Percentiles rank a stretch among this genome's conserved stretches.
phyloP scores from a whole-genome alignment of 2,797 vertebrate genomes.

The Sebastes nivosus region DNA sequence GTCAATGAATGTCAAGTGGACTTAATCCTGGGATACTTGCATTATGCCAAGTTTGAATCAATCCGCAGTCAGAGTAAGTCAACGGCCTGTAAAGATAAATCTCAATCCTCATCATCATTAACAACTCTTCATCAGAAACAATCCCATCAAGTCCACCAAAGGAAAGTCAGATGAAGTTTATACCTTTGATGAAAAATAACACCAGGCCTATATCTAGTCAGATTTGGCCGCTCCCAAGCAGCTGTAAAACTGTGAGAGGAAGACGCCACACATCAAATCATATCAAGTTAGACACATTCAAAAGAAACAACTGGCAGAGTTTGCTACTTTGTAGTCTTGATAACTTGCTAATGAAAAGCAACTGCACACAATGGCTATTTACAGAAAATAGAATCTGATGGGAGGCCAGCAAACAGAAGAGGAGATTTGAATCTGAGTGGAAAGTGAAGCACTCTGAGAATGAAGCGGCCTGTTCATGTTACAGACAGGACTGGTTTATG shows the following conservation, averaged over 20 bases:
- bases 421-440: not conserved
- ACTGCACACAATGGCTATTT: not conserved
- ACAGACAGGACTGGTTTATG: not conserved
- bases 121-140: not conserved
- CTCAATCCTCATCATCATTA: not conserved
- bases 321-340: not conserved
- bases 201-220: not conserved
- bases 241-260: not conserved
- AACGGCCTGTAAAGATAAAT: not conserved
- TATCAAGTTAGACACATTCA: not conserved
- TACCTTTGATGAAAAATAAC: not conserved
- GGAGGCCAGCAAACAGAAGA: not conserved
- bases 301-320: not conserved
- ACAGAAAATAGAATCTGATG: not conserved
- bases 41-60: not conserved
- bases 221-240: not conserved
- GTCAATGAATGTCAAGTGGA: not conserved
- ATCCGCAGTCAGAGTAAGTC: not conserved
- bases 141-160: not conserved
- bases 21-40: not conserved
- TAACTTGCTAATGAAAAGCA: not conserved
- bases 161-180: not conserved
- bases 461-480: not conserved
- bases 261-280: not conserved
- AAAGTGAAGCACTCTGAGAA: not conserved